phyloP scores from a whole-genome alignment of 2,888 invertebrate genomes.

The Alentia gelatinosa region DNA sequence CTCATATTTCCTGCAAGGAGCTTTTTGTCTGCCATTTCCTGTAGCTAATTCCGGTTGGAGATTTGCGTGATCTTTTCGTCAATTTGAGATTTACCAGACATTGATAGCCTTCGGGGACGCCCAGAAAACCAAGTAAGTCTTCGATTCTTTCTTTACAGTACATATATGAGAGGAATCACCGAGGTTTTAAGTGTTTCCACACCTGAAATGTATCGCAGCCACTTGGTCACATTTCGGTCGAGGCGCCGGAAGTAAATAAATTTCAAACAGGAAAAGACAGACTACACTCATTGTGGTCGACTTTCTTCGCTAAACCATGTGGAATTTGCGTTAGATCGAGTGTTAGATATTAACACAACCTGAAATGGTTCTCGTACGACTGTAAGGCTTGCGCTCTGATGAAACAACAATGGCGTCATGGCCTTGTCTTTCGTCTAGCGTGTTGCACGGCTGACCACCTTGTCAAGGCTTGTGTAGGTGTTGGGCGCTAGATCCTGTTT shows the following conservation, averaged over 20 bases:
- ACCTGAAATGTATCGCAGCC: slow-evolving; percentile 32
- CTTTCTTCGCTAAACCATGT: neutral
- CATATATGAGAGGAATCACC: neutral
- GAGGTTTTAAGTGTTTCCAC: neutral
- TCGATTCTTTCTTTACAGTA: neutral
- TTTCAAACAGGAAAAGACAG: slow-evolving; percentile 62
- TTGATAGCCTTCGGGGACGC: neutral
- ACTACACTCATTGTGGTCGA: slow-evolving; percentile 44
- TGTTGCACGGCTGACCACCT: slow-evolving; percentile 13
- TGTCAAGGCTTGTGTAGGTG: neutral
- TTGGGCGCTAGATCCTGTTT: neutral
- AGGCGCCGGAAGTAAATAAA: slow-evolving; percentile 59
- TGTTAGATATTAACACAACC: neutral
- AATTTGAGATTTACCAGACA: neutral
- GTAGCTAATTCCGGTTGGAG: slow-evolving; percentile 60
- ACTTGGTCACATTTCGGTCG: slow-evolving; percentile 43
- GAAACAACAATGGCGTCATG: slow-evolving; percentile 39
- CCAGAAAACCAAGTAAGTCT: neutral
- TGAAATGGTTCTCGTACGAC: neutral
- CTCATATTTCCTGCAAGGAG: slow-evolving; percentile 55
- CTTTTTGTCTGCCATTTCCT: slow-evolving; percentile 63
- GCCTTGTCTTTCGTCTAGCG: neutral
- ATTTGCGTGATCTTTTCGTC: neutral
- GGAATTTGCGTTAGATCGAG: neutral
- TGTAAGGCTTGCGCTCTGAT: neutral